Evolutionary conservation across 2,113 vertebrate genomes (phyloP).

Genomic region (Gambusia affinis): DNA sequence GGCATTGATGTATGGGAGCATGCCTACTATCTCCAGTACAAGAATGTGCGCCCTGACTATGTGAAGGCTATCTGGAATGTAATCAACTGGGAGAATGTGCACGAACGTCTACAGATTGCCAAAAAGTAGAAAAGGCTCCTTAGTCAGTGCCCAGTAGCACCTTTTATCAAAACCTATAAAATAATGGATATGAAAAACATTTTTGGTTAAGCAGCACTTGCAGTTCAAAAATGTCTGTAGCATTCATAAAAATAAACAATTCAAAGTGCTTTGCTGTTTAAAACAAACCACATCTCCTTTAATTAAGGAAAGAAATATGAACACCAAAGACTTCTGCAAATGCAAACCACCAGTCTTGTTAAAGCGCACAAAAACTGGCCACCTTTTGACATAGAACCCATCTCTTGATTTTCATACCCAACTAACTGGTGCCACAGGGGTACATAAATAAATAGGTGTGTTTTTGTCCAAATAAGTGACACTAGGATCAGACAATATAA

Average conservation of each 20-base stretch:
- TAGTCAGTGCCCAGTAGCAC: background rate
- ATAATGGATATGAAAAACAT: constrained; percentile 13
- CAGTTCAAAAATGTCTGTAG: background rate
- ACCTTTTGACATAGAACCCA: constrained; percentile 17
- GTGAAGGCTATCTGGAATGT: constrained; percentile 98
- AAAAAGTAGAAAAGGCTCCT: constrained; percentile 81
- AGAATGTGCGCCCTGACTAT: constrained; percentile 96
- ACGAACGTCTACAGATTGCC: constrained; percentile 84
- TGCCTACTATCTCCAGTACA: constrained; percentile 98
- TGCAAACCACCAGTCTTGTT: background rate
- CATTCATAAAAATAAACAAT: background rate
- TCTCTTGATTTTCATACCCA: constrained; percentile 12
- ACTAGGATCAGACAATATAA: constrained; percentile 2
- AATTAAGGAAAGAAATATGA: background rate
- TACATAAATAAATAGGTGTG: constrained; percentile 3
- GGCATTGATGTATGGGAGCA: constrained; percentile 99
- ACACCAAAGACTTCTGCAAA: constrained; percentile 24
- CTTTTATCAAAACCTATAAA: constrained; percentile 12
- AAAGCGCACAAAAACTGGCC: constrained; percentile 55
- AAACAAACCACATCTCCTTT: background rate
- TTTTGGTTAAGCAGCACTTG: constrained; percentile 1
- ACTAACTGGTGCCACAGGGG: background rate
- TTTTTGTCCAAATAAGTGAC: constrained; percentile 3
- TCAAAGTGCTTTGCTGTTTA: background rate
- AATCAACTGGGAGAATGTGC: constrained; percentile 94